These are phyloP conservation scores for Neuroscelio doddi DNA, from an alignment of 2,888 invertebrate genomes.

Conservation along the genomic window DNA sequence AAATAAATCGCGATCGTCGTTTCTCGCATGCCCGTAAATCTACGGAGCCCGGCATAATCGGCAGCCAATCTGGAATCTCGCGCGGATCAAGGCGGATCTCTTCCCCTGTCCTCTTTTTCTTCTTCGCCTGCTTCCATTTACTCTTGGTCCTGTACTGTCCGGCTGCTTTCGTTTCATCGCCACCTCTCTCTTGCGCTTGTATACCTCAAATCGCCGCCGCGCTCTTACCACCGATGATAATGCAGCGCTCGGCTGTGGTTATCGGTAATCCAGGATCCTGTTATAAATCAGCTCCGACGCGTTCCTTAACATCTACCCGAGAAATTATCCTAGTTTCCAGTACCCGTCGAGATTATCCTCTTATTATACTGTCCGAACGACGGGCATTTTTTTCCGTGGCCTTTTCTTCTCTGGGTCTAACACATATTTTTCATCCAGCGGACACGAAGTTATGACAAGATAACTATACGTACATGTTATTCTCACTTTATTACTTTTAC, in stretches of 20 bases:
- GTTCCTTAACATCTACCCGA: constrained; percentile 19
- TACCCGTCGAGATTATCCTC: constrained; percentile 42
- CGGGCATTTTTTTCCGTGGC: constrained; percentile 9
- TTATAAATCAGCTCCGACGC: constrained; percentile 53
- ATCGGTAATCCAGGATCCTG: constrained; percentile 60
- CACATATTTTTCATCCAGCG: too few relatives aligned
- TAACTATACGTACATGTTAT: too few relatives aligned
- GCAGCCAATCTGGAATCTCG: constrained; percentile 57
- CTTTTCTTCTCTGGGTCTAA: too few relatives aligned
- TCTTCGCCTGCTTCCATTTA: constrained; percentile 6
- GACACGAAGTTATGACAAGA: too few relatives aligned
- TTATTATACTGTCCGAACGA: constrained; percentile 23
- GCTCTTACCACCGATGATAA: constrained; percentile 49
- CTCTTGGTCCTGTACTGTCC: constrained; percentile 1
- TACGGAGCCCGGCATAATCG: constrained; percentile 59
- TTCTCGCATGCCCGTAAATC: constrained; percentile 55
- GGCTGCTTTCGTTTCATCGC: constrained; percentile 1
- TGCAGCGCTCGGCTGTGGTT: constrained; percentile 48
- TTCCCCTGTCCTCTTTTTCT: constrained; percentile 24
- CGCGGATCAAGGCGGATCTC: constrained; percentile 50
- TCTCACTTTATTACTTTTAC: too few relatives aligned
- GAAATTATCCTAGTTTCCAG: constrained; percentile 51
- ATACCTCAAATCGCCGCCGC: background rate
- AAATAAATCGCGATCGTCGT: constrained; percentile 57
- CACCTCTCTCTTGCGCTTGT: background rate